A percentile compares a stretch with the other conserved stretches of the same genome.
These are phyloP conservation scores for Lymantria monacha DNA, from an alignment of 2,888 invertebrate genomes.

Conservation along the genomic window DNA sequence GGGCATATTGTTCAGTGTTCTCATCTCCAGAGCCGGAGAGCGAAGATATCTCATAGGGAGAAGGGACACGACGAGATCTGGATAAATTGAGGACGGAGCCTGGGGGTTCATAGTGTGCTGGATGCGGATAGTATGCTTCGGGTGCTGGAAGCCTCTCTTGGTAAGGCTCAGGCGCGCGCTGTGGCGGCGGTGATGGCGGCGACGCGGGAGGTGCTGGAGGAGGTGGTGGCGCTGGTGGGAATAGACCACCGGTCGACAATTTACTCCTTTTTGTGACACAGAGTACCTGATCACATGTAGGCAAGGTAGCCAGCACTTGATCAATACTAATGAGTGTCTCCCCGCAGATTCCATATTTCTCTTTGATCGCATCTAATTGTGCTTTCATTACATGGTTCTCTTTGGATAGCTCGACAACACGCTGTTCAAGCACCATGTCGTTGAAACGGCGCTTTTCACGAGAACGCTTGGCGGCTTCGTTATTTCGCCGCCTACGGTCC, in stretches of 20 bases:
- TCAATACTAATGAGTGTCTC: conserved; percentile 93
- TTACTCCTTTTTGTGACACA: conserved; percentile 89
- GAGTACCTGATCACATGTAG: conserved; percentile 92
- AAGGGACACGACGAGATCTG: conserved; percentile 84
- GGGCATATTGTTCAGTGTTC: conserved; percentile 78
- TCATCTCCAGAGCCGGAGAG: conserved; percentile 85
- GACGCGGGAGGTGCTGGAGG: conserved; percentile 77
- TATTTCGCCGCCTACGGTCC: conserved; percentile 97
- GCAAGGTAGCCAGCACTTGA: conserved; percentile 92
- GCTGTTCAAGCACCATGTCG: conserved; percentile 97
- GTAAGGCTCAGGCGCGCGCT: conserved; percentile 78
- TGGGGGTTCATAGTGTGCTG: conserved; percentile 82
- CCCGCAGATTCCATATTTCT: conserved; percentile 95
- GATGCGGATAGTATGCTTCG: conserved; percentile 74
- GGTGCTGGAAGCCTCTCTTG: conserved; percentile 73
- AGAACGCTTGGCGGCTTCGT: conserved; percentile 97
- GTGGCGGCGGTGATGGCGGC: conserved; percentile 78
- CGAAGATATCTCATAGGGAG: conserved; percentile 91
- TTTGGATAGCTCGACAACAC: conserved; percentile 96
- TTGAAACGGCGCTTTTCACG: conserved; percentile 98
- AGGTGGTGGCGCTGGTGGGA: conserved; percentile 81
- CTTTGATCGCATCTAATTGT: conserved; percentile 95
- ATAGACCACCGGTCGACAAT: conserved; percentile 69
- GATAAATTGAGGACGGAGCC: conserved; percentile 89
- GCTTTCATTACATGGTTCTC: conserved; percentile 97